A percentile compares a stretch with the other conserved stretches of the same genome.
These are phyloP conservation scores for Scophthalmus maximus DNA, from an alignment of 2,113 vertebrate genomes.

Conservation along the genomic window DNA sequence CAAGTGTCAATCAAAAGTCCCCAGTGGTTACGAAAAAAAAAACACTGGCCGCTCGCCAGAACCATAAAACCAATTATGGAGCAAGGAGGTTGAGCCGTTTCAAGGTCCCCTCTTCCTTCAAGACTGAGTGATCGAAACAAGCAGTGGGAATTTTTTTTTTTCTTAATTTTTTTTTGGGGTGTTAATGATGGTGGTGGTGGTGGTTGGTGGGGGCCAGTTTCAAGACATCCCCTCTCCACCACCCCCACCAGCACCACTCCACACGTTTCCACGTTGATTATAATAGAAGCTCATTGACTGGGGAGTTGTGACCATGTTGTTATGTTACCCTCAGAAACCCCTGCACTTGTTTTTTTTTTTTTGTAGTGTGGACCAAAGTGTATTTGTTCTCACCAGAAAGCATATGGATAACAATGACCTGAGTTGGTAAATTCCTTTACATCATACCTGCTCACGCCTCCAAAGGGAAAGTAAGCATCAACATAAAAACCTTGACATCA, in stretches of 20 bases:
- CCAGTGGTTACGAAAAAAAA: conserved; percentile 59
- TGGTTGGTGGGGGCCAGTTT: too few species aligned
- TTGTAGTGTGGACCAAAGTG: too few species aligned
- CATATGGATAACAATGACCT: too few species aligned
- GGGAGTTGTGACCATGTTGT: neutral
- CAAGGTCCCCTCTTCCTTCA: conserved; percentile 85
- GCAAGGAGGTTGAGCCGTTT: conserved; percentile 87
- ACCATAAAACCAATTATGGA: conserved; percentile 93
- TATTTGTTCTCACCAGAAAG: too few species aligned
- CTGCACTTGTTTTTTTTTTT: neutral
- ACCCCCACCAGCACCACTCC: conserved; percentile 37
- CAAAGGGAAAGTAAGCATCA: too few species aligned
- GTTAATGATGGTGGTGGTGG: too few species aligned
- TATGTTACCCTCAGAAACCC: neutral
- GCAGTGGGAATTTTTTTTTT: too few species aligned
- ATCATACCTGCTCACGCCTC: too few species aligned
- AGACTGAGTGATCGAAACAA: conserved; percentile 87
- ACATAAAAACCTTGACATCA: too few species aligned
- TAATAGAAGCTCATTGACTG: conserved; percentile 68
- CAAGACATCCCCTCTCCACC: too few species aligned
- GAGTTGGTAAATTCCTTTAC: too few species aligned
- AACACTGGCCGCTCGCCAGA: conserved; percentile 87
- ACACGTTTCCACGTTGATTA: conserved; percentile 69
- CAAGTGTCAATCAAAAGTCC: conserved; percentile 80
- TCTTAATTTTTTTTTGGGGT: conserved; percentile 83